Evolutionary conservation across 2,797 vertebrate species (phyloP).

Genomic region (Nannoperca obscura): DNA sequence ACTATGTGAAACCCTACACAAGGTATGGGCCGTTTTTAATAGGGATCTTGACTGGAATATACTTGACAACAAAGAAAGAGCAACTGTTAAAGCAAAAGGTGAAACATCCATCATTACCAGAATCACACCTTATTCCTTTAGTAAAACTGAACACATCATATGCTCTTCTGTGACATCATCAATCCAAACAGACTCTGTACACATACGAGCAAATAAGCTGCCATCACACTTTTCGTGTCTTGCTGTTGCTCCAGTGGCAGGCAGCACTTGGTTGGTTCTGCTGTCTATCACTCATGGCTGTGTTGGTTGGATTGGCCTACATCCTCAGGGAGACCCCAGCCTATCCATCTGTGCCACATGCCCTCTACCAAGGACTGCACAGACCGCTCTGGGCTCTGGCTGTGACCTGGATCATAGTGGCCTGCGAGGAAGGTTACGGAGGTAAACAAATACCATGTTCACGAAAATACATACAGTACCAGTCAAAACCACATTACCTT

Average conservation of each 20-base stretch:
- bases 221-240: background rate
- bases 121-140: background rate
- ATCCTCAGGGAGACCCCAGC: conserved; percentile 76
- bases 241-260: conserved; percentile 79
- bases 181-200: background rate
- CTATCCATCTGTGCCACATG: conserved; percentile 72
- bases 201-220: background rate
- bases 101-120: conserved; percentile 7
- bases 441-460: conserved; percentile 64
- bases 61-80: conserved; percentile 80
- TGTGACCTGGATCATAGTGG: conserved; percentile 88
- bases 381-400: conserved; percentile 86
- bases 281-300: conserved; percentile 80
- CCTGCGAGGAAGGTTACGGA: conserved; percentile 89
- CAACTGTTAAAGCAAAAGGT: conserved; percentile 85
- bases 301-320: conserved; percentile 83
- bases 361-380: conserved; percentile 90
- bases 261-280: conserved; percentile 85
- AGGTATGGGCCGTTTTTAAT: conserved; percentile 89
- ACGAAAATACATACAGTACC: background rate
- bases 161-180: background rate
- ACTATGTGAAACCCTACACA: conserved; percentile 91
- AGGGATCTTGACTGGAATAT: conserved; percentile 86
- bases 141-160: background rate
- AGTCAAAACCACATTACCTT: background rate